Percentiles rank a stretch among this genome's conserved stretches.
Evolutionary conservation across 2,113 vertebrate species (phyloP).

Genomic region (Hassar affinis): DNA sequence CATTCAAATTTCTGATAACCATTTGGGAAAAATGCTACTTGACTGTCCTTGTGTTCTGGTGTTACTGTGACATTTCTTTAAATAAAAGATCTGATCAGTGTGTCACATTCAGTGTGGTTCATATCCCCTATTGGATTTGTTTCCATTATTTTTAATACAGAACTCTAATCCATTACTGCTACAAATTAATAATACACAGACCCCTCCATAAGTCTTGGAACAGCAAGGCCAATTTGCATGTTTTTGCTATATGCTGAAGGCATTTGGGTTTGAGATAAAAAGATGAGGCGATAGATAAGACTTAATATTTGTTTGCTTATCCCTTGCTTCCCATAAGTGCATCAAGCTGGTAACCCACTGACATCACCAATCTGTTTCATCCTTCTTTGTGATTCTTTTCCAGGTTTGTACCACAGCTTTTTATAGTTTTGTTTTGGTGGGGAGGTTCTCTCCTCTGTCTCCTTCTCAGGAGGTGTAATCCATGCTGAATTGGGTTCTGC

Average conservation of each 20-base stretch:
- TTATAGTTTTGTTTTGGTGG: background rate
- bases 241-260: background rate
- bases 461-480: background rate
- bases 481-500: background rate
- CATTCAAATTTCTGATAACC: conserved; percentile 45
- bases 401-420: background rate
- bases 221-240: background rate
- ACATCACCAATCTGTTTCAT: background rate
- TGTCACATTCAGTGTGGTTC: conserved; percentile 36
- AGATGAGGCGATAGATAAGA: background rate
- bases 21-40: conserved; percentile 40
- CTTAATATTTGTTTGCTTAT: background rate
- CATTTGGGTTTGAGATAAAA: background rate
- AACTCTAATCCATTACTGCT: background rate
- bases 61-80: conserved; percentile 54
- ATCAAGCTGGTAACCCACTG: too few relatives aligned
- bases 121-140: background rate
- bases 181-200: background rate
- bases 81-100: conserved; percentile 54
- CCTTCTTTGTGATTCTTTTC: background rate
- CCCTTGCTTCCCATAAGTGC: background rate
- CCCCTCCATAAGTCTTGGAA: background rate
- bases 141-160: background rate
- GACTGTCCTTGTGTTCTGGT: conserved; percentile 55
- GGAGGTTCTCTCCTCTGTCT: background rate